Conservation (phyloP, 2,797 vertebrate genomes). For the Eleutherodactylus coqui region DNA sequence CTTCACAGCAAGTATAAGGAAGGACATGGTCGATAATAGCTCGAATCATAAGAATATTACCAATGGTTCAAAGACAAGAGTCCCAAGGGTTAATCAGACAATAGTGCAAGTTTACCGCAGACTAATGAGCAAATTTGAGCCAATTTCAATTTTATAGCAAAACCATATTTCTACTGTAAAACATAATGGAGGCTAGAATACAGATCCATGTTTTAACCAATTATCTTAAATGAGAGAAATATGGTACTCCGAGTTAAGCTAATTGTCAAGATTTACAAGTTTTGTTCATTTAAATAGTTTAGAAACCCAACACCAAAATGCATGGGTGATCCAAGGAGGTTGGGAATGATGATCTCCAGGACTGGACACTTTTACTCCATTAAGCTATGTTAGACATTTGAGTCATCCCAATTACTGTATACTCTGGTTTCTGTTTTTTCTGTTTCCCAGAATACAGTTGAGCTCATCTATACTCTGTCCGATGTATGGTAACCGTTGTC, state of each 20-base stretch:
- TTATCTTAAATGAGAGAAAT: not conserved
- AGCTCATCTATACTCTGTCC: constrained; percentile 1
- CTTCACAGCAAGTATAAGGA: no score
- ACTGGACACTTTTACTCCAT: not conserved
- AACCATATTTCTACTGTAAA: no score
- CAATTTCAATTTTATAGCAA: no score
- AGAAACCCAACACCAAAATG: not conserved
- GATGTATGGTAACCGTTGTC: not conserved
- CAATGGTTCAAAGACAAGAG: no score
- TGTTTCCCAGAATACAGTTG: not conserved
- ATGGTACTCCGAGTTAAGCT: not conserved
- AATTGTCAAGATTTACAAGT: not conserved
- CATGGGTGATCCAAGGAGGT: not conserved
- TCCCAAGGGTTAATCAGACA: no score
- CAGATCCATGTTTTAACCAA: no score
- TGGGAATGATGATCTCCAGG: not conserved
- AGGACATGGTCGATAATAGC: no score
- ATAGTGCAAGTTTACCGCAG: no score
- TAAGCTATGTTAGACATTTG: not conserved
- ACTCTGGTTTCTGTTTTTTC: not conserved
- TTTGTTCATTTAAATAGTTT: not conserved
- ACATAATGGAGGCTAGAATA: no score
- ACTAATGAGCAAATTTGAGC: no score
- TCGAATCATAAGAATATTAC: no score
- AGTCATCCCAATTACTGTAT: constrained; percentile 15